Conservation (phyloP, 2,888 invertebrate genomes). For the Ceratothoa steindachneri region DNA sequence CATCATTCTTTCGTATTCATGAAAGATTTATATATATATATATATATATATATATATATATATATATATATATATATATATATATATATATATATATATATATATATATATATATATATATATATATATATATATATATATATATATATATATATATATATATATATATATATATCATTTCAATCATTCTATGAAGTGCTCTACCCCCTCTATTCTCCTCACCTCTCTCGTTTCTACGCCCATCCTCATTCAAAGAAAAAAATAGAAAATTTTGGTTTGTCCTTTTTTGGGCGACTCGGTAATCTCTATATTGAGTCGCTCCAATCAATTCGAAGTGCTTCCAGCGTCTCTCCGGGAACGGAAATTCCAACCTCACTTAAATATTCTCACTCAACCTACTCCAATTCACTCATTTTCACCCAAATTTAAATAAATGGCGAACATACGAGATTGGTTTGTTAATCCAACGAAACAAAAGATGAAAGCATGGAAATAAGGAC, state of each 20-base stretch:
- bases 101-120: not conserved
- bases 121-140: not conserved
- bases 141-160: not conserved
- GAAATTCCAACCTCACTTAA: not conserved
- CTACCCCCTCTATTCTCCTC: too few relatives aligned
- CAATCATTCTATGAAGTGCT: too few relatives aligned
- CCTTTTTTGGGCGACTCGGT: not conserved
- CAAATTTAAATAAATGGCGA: too few relatives aligned
- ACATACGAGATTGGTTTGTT: too few relatives aligned
- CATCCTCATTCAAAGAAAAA: not conserved
- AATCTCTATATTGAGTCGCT: not conserved
- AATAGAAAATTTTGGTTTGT: not conserved
- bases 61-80: not conserved
- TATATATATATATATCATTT: not conserved
- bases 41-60: not conserved
- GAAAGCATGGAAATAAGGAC: too few relatives aligned
- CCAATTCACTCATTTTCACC: too few relatives aligned
- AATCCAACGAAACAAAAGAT: too few relatives aligned
- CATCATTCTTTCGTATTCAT: too few relatives aligned
- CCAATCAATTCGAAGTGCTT: not conserved
- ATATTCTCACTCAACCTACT: too few relatives aligned
- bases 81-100: not conserved
- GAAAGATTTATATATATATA: not conserved
- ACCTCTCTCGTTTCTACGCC: too few relatives aligned
- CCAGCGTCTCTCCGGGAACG: not conserved